A percentile compares a stretch with the other conserved stretches of the same genome.
Evolutionary conservation across 2,113 vertebrate species (phyloP).

Genomic region (Cyanoliseus patagonus): DNA sequence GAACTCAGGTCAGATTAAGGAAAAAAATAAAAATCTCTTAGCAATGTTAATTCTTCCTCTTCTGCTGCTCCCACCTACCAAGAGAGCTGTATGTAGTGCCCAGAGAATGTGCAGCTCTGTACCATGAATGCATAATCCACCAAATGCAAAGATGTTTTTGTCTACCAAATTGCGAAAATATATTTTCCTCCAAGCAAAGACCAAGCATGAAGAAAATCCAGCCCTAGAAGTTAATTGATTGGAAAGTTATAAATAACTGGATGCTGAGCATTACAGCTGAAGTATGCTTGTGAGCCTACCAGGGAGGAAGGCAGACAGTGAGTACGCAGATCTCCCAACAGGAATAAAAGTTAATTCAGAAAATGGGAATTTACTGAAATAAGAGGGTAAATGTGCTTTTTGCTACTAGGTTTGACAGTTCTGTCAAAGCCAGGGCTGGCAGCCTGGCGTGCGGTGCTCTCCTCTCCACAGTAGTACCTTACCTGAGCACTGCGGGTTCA

Average conservation of each 20-base stretch:
- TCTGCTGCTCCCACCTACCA: neutral
- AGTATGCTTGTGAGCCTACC: neutral
- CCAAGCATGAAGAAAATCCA: neutral
- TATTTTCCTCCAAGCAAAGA: neutral
- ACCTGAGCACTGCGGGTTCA: neutral
- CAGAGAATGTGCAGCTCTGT: neutral
- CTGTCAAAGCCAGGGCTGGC: neutral
- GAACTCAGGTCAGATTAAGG: neutral
- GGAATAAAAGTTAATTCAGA: neutral
- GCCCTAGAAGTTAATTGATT: neutral
- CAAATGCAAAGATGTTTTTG: neutral
- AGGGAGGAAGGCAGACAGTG: neutral
- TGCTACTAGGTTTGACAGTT: accelerated
- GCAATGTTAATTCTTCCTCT: neutral
- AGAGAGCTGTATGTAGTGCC: neutral
- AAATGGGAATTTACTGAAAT: neutral
- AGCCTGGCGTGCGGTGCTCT: neutral
- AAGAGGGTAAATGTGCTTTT: neutral
- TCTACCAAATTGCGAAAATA: neutral
- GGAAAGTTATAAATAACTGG: neutral
- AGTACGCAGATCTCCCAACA: neutral
- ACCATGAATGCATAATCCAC: neutral
- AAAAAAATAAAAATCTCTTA: neutral
- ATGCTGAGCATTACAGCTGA: neutral
- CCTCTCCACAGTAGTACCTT: neutral